A percentile compares a stretch with the other conserved stretches of the same genome.
phyloP scores from a whole-genome alignment of 2,888 invertebrate species.

The Napeogenes sylphis region DNA sequence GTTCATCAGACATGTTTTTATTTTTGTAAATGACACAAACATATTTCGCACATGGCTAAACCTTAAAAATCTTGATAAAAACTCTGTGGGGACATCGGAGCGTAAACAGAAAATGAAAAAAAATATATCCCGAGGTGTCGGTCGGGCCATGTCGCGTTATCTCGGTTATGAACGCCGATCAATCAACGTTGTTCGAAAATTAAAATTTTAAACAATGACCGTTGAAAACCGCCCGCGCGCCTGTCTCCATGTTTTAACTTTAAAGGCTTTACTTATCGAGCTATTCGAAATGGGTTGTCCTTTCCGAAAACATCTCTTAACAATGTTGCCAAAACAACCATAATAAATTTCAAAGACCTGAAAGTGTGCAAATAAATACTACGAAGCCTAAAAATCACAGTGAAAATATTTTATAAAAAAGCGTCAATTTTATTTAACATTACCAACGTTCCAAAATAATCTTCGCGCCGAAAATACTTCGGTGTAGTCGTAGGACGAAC shows the following conservation, averaged over 20 bases:
- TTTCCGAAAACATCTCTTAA: slow-evolving; percentile 22
- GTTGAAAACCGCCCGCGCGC: slow-evolving; percentile 35
- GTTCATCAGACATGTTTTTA: neutral
- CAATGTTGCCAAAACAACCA: too few species aligned
- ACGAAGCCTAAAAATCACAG: too few species aligned
- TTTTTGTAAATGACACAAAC: slow-evolving; percentile 4
- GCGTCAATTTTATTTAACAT: too few species aligned
- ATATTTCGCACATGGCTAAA: slow-evolving; percentile 25
- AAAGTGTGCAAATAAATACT: too few species aligned
- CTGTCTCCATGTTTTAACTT: slow-evolving; percentile 21
- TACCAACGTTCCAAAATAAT: slow-evolving; percentile 43
- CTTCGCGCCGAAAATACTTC: slow-evolving; percentile 48
- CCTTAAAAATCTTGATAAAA: slow-evolving; percentile 26
- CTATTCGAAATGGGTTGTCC: neutral
- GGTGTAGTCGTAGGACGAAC: slow-evolving; percentile 43
- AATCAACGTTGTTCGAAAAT: slow-evolving; percentile 62
- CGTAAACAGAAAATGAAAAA: slow-evolving; percentile 31
- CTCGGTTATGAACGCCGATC: slow-evolving; percentile 58
- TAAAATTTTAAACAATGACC: slow-evolving; percentile 59
- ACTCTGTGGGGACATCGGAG: slow-evolving; percentile 21
- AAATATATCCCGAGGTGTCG: slow-evolving; percentile 50
- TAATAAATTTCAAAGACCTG: too few species aligned
- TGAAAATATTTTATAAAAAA: too few species aligned
- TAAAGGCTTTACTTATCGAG: neutral
- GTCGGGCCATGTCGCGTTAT: slow-evolving; percentile 61